Evolutionary conservation across 2,797 vertebrate species (phyloP).

Genomic region (Aldrovandia affinis): DNA sequence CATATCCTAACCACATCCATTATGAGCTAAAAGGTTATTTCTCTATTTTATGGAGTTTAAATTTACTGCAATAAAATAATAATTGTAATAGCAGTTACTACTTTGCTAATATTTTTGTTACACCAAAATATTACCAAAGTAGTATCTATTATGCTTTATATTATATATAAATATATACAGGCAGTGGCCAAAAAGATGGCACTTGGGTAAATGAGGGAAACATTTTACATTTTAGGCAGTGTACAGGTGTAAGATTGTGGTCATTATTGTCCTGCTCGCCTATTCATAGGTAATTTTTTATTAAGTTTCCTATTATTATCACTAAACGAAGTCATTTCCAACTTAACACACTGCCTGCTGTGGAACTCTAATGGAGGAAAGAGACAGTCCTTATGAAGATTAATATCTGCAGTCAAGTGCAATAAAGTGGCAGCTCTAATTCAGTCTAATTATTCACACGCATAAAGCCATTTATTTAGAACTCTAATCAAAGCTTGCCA

Average conservation of each 20-base stretch:
- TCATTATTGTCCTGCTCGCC: neutral
- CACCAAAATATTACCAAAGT: no score
- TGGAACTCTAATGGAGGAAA: slow-evolving; percentile 14
- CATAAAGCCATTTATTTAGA: slow-evolving; percentile 25
- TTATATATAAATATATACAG: no score
- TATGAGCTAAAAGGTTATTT: no score
- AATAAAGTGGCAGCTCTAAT: slow-evolving; percentile 36
- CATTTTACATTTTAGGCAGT: no score
- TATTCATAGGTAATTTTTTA: neutral
- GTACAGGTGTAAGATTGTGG: neutral
- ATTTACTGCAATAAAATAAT: no score
- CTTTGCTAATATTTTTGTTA: no score
- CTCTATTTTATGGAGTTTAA: no score
- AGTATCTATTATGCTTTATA: no score
- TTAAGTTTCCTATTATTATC: slow-evolving; percentile 15
- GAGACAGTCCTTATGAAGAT: slow-evolving; percentile 28
- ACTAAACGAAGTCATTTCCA: slow-evolving; percentile 23
- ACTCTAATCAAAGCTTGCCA: slow-evolving; percentile 27
- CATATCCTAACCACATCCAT: no score
- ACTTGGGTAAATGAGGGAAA: no score
- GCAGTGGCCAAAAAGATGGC: no score
- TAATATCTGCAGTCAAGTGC: slow-evolving; percentile 36
- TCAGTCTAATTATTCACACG: slow-evolving; percentile 29
- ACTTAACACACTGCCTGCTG: neutral
- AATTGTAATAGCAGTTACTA: no score